Conservation (phyloP, 1,140 invertebrate genomes). For the Drosophila mojavensis region DNA sequence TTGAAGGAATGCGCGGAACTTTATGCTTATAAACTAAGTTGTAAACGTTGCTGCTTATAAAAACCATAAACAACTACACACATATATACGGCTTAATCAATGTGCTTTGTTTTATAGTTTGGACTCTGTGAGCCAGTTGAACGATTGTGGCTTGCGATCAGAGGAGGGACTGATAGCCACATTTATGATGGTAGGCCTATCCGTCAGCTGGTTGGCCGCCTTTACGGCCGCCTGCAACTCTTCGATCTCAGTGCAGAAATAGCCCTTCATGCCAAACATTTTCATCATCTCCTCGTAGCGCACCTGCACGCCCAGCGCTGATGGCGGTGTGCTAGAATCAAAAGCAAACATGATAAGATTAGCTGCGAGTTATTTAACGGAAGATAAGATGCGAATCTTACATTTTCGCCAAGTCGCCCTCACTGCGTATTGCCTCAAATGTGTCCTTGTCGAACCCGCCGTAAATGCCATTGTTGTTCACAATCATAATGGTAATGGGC, state of each 20-base stretch:
- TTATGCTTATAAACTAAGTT: conserved; percentile 68
- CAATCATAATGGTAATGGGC: conserved; percentile 94
- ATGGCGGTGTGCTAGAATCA: conserved; percentile 90
- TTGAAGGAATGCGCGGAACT: conserved; percentile 72
- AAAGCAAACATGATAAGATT: conserved; percentile 55
- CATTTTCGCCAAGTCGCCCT: conserved; percentile 88
- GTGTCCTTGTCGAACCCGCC: conserved; percentile 92
- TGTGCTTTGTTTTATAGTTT: conserved; percentile 87
- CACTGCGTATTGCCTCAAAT: conserved; percentile 88
- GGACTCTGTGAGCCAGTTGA: conserved; percentile 95
- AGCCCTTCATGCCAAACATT: conserved; percentile 92
- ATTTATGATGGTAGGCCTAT: conserved; percentile 94
- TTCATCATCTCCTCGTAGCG: conserved; percentile 96
- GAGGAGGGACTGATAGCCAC: conserved; percentile 94
- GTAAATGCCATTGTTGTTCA: conserved; percentile 99
- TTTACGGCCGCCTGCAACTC: conserved; percentile 90
- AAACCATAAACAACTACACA: conserved; percentile 19
- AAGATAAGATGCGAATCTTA: conserved; percentile 83
- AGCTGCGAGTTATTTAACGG: background rate
- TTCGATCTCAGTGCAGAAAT: conserved; percentile 90
- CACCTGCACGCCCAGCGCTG: conserved; percentile 89
- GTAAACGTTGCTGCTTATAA: conserved; percentile 48
- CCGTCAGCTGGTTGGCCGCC: conserved; percentile 87
- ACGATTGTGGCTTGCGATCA: conserved; percentile 95
- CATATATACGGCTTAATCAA: background rate